Evolutionary conservation across 2,797 vertebrate genomes (phyloP).

Genomic region (Sebastes hubbsi): DNA sequence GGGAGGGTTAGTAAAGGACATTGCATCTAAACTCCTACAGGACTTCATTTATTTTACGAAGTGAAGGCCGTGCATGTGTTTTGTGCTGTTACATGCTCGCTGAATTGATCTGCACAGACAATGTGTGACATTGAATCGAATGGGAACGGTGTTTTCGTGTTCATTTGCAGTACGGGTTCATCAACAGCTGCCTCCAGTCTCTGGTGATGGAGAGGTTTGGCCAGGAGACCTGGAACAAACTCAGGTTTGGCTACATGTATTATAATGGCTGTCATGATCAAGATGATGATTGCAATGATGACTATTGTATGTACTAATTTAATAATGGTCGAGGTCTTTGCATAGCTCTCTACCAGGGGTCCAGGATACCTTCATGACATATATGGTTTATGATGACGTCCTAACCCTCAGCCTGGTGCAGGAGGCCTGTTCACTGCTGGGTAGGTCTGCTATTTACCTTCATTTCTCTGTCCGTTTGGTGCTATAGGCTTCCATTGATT

Average conservation of each 20-base stretch:
- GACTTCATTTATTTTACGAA: neutral
- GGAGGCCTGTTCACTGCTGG: slow-evolving; percentile 79
- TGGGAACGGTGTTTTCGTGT: neutral
- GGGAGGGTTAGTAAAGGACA: neutral
- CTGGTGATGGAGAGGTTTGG: slow-evolving; percentile 83
- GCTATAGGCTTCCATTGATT: too few species aligned
- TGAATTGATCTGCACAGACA: too few species aligned
- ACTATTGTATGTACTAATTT: neutral
- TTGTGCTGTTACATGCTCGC: too few species aligned
- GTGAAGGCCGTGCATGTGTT: neutral
- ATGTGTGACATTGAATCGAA: too few species aligned
- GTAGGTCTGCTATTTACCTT: slow-evolving; percentile 45
- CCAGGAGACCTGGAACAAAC: slow-evolving; percentile 80
- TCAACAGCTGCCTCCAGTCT: slow-evolving; percentile 87
- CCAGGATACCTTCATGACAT: slow-evolving; percentile 84
- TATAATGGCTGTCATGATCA: neutral
- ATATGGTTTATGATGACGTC: slow-evolving; percentile 79
- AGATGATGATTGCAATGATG: neutral
- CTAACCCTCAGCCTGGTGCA: slow-evolving; percentile 81
- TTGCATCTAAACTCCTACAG: neutral
- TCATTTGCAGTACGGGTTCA: slow-evolving; percentile 83
- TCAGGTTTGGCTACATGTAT: slow-evolving; percentile 64
- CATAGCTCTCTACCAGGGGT: slow-evolving; percentile 67
- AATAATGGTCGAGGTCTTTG: neutral
- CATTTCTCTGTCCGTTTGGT: too few species aligned